A percentile compares a stretch with the other conserved stretches of the same genome.
Evolutionary conservation across 2,113 vertebrate genomes (phyloP).

Genomic region (Dunckerocampus dactyliophorus): DNA sequence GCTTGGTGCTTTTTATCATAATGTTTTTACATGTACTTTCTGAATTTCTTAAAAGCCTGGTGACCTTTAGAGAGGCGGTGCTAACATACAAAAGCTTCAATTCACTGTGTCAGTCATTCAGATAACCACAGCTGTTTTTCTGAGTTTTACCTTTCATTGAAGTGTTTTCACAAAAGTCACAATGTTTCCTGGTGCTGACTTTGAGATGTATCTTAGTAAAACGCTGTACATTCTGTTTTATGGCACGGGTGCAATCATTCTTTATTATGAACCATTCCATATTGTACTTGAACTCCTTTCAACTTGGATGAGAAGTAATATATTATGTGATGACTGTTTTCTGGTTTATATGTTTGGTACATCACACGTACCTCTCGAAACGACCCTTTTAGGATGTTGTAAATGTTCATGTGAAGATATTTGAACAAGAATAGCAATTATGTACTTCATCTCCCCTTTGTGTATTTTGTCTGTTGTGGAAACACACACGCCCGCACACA

Average conservation of each 20-base stretch:
- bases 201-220: neutral
- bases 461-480: conserved; percentile 53
- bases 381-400: conserved; percentile 48
- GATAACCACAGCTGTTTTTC: conserved; percentile 53
- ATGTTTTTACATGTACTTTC: conserved; percentile 36
- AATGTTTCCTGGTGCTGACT: conserved; percentile 71
- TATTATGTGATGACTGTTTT: conserved; percentile 70
- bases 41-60: conserved; percentile 34
- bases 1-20: neutral
- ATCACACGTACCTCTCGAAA: conserved; percentile 47
- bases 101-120: conserved; percentile 63
- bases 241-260: conserved; percentile 41
- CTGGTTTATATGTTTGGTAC: conserved; percentile 50
- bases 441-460: conserved; percentile 47
- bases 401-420: conserved; percentile 56
- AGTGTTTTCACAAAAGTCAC: conserved; percentile 43
- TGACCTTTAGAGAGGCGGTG: conserved; percentile 29
- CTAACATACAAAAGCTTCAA: conserved; percentile 58
- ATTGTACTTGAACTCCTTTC: conserved; percentile 68
- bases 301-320: conserved; percentile 52
- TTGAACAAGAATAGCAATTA: conserved; percentile 44
- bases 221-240: conserved; percentile 48
- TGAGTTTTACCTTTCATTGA: conserved; percentile 52
- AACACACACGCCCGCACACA: conserved; percentile 25
- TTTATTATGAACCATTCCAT: conserved; percentile 49